Percentiles rank a stretch among this genome's conserved stretches.
These are phyloP conservation scores for Diorhabda sublineata DNA, from an alignment of 1,140 invertebrate genomes.

Conservation along the genomic window DNA sequence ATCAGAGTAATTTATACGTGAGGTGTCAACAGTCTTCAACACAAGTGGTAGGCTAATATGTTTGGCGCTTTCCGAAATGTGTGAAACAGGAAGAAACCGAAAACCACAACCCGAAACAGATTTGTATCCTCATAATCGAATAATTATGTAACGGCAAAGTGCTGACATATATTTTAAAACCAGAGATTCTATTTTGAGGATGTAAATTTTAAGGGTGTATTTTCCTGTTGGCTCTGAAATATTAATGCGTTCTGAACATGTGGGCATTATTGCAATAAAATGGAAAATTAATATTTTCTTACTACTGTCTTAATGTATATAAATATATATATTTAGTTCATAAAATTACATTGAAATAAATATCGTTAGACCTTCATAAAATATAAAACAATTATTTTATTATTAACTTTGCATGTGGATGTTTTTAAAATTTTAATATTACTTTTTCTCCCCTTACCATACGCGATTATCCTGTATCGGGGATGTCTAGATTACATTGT, in stretches of 20 bases:
- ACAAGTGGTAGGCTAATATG: not conserved
- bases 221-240: constrained; percentile 7
- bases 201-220: not conserved
- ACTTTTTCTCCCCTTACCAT: not conserved
- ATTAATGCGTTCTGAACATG: constrained; percentile 11
- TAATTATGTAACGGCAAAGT: constrained; percentile 14
- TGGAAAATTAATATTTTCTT: too few relatives aligned
- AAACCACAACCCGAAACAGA: constrained; percentile 14
- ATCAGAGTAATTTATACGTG: too few relatives aligned
- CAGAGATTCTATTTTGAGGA: not conserved
- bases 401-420: too few relatives aligned
- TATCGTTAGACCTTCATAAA: too few relatives aligned
- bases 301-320: too few relatives aligned
- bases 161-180: constrained; percentile 13
- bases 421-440: too few relatives aligned
- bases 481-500: constrained; percentile 9
- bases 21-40: not conserved
- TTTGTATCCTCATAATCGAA: constrained; percentile 15
- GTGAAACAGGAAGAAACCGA: constrained; percentile 12
- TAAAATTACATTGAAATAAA: too few relatives aligned
- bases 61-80: not conserved
- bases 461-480: not conserved
- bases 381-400: too few relatives aligned
- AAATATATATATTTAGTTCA: too few relatives aligned
- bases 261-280: not conserved